phyloP scores from a whole-genome alignment of 2,113 vertebrate species.

The Caretta caretta region DNA sequence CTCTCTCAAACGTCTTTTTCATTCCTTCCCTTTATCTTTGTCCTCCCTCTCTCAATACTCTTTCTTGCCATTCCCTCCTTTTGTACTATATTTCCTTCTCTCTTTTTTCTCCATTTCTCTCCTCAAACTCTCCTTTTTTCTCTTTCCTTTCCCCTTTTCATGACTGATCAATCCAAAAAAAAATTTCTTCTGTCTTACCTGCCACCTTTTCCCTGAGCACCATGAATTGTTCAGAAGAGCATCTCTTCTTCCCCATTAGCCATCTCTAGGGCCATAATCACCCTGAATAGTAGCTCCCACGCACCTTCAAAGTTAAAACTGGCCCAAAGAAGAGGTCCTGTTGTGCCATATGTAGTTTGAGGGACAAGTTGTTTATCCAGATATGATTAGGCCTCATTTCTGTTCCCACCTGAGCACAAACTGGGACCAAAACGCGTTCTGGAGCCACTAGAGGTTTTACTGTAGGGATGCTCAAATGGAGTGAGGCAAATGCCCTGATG shows the following conservation, averaged over 20 bases:
- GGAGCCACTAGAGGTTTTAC: background rate
- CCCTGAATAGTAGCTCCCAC: background rate
- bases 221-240: background rate
- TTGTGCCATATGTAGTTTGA: background rate
- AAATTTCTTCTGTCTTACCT: background rate
- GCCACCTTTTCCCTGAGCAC: background rate
- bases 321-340: background rate
- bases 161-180: background rate
- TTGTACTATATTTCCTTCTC: slow-evolving; percentile 32
- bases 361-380: background rate
- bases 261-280: background rate
- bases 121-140: slow-evolving; percentile 42
- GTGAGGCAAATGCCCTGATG: background rate
- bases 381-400: background rate
- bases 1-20: background rate
- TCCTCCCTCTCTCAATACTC: slow-evolving; percentile 44
- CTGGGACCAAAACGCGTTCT: background rate
- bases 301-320: background rate
- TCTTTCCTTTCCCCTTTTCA: slow-evolving; percentile 39
- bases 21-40: background rate
- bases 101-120: background rate
- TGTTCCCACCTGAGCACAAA: background rate
- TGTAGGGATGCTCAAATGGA: background rate
- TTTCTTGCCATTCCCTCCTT: slow-evolving; percentile 1
- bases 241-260: background rate